Percentiles rank a stretch among this genome's conserved stretches.
phyloP scores from a whole-genome alignment of 2,888 invertebrate species.

The Aproaerema taeniolella region DNA sequence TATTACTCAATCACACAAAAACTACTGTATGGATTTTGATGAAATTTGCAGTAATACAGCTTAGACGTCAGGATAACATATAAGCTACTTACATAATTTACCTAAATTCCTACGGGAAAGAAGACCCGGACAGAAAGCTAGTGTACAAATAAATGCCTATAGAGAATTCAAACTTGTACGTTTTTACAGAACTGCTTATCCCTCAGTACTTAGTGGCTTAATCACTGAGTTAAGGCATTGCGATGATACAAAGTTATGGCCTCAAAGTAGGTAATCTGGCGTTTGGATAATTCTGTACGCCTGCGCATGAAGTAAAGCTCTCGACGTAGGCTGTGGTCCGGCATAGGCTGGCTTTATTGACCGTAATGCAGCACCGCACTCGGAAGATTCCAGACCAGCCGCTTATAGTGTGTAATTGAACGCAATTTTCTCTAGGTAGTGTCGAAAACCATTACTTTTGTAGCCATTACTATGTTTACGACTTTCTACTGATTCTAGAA shows the following conservation, averaged over 20 bases:
- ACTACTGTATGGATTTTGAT: no score
- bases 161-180: no score
- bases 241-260: slow-evolving; percentile 29
- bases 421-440: slow-evolving; percentile 25
- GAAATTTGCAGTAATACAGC: no score
- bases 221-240: no score
- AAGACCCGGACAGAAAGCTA: no score
- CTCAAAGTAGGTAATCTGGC: slow-evolving; percentile 22
- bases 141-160: no score
- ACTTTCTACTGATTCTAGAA: slow-evolving; percentile 4
- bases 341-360: slow-evolving; percentile 33
- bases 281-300: slow-evolving; percentile 16
- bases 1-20: no score
- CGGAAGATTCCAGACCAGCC: slow-evolving; percentile 28
- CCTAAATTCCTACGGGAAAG: no score
- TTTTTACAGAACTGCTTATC: no score
- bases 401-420: slow-evolving; percentile 29
- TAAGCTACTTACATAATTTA: no score
- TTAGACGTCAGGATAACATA: no score
- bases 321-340: slow-evolving; percentile 13
- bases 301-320: slow-evolving; percentile 17
- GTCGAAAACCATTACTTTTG: slow-evolving; percentile 13
- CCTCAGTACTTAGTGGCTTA: no score
- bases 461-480: slow-evolving; percentile 3
- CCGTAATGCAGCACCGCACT: slow-evolving; percentile 39